Evolutionary conservation across 2,888 invertebrate species (phyloP).

Genomic region (Epistrophe eligans): DNA sequence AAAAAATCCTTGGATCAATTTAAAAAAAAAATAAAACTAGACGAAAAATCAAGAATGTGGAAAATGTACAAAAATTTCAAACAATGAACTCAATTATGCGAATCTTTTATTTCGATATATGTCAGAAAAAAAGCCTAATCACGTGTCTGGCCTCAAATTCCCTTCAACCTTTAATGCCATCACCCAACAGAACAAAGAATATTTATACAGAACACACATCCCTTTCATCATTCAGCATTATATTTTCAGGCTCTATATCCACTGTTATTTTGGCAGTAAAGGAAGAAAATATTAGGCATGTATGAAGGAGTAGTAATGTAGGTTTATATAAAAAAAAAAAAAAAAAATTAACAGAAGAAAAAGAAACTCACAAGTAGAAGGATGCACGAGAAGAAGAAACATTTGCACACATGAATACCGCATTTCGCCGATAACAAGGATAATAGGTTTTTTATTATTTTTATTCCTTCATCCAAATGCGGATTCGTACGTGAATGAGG

Average conservation of each 20-base stretch:
- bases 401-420: conserved; percentile 66
- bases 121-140: conserved; percentile 69
- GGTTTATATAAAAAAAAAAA: conserved; percentile 11
- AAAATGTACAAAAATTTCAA: conserved; percentile 52
- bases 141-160: conserved; percentile 55
- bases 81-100: conserved; percentile 67
- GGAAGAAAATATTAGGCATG: conserved; percentile 1
- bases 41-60: conserved; percentile 5
- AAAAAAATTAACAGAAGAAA: background rate
- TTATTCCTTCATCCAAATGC: conserved; percentile 66
- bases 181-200: conserved; percentile 9
- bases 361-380: conserved; percentile 30
- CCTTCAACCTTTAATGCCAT: background rate
- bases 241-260: conserved; percentile 9
- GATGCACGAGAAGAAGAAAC: conserved; percentile 56
- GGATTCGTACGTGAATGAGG: conserved; percentile 67
- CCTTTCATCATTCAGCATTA: conserved; percentile 35
- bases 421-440: conserved; percentile 73
- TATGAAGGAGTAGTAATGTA: background rate
- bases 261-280: conserved; percentile 13
- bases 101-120: conserved; percentile 67
- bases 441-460: conserved; percentile 76
- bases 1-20: no score
- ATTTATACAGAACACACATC: background rate
- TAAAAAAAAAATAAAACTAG: no score